Percentiles rank a stretch among this genome's conserved stretches.
Evolutionary conservation across 2,113 vertebrate genomes (phyloP).

Genomic region (Elachura formosa): DNA sequence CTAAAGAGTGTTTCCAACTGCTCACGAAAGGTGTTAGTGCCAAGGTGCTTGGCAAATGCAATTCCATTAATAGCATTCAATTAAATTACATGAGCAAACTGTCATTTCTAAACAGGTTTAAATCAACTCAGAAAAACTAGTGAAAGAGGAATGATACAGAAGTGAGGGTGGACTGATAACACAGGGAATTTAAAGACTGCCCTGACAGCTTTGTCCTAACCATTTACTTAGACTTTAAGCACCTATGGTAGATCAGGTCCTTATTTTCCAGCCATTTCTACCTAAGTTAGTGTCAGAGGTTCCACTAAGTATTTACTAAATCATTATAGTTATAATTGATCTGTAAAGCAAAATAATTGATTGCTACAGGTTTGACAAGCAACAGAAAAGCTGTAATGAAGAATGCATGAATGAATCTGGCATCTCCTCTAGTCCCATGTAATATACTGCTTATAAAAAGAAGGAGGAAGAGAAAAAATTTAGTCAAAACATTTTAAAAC

Average conservation of each 20-base stretch:
- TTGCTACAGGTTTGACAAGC: neutral
- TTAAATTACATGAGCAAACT: neutral
- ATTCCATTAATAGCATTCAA: neutral
- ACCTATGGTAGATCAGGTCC: fast-evolving
- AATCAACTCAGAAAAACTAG: neutral
- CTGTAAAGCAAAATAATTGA: neutral
- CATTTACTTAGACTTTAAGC: neutral
- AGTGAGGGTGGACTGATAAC: neutral
- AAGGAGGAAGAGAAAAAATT: neutral
- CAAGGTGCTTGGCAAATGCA: constrained; percentile 1
- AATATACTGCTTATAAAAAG: neutral
- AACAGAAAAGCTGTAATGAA: neutral
- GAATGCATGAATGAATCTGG: neutral
- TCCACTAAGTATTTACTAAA: neutral
- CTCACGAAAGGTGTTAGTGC: neutral
- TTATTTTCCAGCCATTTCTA: neutral
- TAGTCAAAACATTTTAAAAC: neutral
- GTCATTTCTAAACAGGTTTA: neutral
- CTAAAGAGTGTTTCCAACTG: neutral
- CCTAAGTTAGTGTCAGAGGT: neutral
- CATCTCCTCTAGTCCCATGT: neutral
- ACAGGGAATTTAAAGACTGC: neutral
- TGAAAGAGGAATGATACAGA: neutral
- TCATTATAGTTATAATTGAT: neutral
- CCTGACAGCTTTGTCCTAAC: neutral